Evolutionary conservation across 2,113 vertebrate species (phyloP), one percentile per base, ranked within the genome.

Genomic region (Odontophorus gujanensis): DNA sequence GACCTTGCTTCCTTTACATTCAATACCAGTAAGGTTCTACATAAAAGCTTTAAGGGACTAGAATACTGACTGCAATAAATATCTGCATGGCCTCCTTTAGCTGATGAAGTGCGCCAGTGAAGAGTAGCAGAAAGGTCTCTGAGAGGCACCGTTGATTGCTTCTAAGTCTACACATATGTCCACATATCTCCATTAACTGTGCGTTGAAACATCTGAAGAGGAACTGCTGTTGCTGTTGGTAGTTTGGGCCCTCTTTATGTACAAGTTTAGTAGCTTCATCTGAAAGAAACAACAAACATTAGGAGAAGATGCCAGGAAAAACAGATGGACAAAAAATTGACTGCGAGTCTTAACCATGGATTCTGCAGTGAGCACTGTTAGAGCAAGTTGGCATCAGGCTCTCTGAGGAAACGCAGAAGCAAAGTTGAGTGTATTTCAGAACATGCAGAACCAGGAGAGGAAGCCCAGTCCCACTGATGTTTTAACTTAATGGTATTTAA

Each of bases 151-250:
- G 77, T 91, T 96, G 87, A 97, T 94, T 92, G 95, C 93, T 96
- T 97, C 95, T 95, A 96, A 94, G 92, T 97, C 95, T 96, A 96
- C 96, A 93, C 53, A 72, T 63, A 94, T 91, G 96, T 96, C 92
- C 88, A 86, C 95, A 91, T 10, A 57, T 90, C 69, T 96, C 96
- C 96, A 97, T 97, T 99, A 99, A 97, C 99, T 99, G 98, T 99
- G 99, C 19, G 99, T 99, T 89, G 99, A 99, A 95, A 99, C 98
- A 8, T 99, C 99, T 10, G 99, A 99, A 75, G 99, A 99, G 89
- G 98, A 99, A 98, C 99, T 99, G 98, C 99, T 99, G 98, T 98
- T 99, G 98, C 99, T 99, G 97, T 98, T 99, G 81, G 98, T 99
- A 19, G 99, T 99, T 93, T 99, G 99, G 24, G 99, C 99, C 89